A percentile compares a stretch with the other conserved stretches of the same genome.
phyloP scores from a whole-genome alignment of 2,113 vertebrate species.

The Salvelinus sp. region DNA sequence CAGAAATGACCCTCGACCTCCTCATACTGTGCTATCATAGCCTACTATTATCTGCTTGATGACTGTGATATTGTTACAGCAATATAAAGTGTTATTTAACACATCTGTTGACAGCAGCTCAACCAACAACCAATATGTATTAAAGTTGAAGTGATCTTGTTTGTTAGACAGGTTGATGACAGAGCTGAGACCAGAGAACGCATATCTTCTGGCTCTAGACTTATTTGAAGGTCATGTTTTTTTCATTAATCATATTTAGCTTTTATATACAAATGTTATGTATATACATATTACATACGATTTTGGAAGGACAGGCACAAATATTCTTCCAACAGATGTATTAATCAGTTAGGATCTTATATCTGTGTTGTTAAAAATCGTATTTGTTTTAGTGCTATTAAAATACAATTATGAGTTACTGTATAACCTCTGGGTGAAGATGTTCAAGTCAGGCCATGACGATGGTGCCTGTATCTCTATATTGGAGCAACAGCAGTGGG shows the following conservation, averaged over 20 bases:
- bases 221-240: background rate
- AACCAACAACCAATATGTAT: background rate
- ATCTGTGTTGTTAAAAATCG: background rate
- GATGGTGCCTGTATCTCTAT: background rate
- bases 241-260: constrained; percentile 22
- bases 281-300: constrained; percentile 18
- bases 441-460: background rate
- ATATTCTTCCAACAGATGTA: background rate
- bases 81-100: background rate
- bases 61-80: no score
- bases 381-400: background rate
- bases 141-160: background rate
- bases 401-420: background rate
- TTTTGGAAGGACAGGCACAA: background rate
- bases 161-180: background rate
- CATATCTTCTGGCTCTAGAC: background rate
- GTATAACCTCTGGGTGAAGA: no score
- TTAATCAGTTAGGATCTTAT: background rate
- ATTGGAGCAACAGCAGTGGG: constrained; percentile 1
- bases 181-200: background rate
- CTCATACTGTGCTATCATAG: background rate
- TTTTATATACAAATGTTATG: constrained; percentile 39
- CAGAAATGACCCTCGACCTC: background rate
- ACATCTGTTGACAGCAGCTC: background rate
- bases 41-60: background rate